Conservation (phyloP, 2,888 invertebrate species). For the Rhagium mordax region DNA sequence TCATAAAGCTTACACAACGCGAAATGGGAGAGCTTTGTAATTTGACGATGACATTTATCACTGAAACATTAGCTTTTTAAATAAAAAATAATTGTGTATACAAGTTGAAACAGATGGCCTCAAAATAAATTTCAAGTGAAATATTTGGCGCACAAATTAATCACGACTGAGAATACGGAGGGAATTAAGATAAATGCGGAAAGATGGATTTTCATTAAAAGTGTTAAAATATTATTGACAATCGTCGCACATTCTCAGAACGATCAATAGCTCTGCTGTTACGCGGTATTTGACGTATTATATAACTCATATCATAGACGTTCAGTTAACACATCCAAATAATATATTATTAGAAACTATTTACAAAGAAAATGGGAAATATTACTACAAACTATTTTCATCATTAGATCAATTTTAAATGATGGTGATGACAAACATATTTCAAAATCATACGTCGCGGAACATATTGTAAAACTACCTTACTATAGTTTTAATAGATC, state of each 20-base stretch:
- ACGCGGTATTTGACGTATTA: too few relatives aligned
- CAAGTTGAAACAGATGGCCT: constrained; percentile 42
- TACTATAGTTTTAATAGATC: too few relatives aligned
- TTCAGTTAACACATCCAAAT: too few relatives aligned
- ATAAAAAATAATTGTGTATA: constrained; percentile 48
- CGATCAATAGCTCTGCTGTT: too few relatives aligned
- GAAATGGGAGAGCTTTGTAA: constrained; percentile 43
- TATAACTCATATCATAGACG: too few relatives aligned
- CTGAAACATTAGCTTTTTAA: constrained; percentile 49
- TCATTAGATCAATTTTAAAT: too few relatives aligned
- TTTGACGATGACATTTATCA: constrained; percentile 52
- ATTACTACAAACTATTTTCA: too few relatives aligned
- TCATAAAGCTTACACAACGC: constrained; percentile 48
- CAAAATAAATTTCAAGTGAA: constrained; percentile 38
- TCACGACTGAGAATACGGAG: constrained; percentile 25
- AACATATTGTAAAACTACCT: too few relatives aligned
- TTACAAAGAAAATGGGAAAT: too few relatives aligned
- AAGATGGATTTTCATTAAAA: constrained; percentile 19
- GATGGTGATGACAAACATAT: too few relatives aligned
- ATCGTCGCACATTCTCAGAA: background rate
- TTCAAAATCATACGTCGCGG: too few relatives aligned
- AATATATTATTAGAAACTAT: too few relatives aligned
- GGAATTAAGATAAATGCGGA: constrained; percentile 23
- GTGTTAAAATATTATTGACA: background rate
- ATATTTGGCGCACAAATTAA: constrained; percentile 28